phyloP scores from a whole-genome alignment of 2,113 vertebrate genomes.

The Tautogolabrus adspersus region DNA sequence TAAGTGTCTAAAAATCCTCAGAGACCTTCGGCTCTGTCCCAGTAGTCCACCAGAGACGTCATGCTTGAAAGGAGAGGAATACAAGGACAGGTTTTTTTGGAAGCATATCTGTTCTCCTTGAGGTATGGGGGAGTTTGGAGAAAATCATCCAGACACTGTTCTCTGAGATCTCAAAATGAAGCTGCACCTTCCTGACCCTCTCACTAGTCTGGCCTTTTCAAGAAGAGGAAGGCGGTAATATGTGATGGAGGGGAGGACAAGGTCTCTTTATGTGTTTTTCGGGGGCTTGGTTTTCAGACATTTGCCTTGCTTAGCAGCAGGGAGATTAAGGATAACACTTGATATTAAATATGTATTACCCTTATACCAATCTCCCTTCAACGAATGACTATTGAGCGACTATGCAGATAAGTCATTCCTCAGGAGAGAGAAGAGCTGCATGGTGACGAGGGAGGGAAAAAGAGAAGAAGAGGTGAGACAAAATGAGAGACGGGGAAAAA shows the following conservation, averaged over 20 bases:
- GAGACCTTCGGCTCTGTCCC: conserved; percentile 40
- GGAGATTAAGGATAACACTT: conserved; percentile 75
- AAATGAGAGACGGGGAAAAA: conserved; percentile 45
- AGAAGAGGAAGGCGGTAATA: conserved; percentile 28
- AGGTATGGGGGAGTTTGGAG: background rate
- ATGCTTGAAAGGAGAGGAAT: conserved; percentile 29
- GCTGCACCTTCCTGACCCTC: conserved; percentile 50
- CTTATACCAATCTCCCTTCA: conserved; percentile 69
- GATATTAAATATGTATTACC: conserved; percentile 76
- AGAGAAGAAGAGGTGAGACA: conserved; percentile 18
- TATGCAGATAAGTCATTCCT: conserved; percentile 76
- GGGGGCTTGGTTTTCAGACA: conserved; percentile 43
- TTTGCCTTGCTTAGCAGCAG: conserved; percentile 59
- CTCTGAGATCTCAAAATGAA: conserved; percentile 67
- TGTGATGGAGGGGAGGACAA: conserved; percentile 12
- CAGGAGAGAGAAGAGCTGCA: conserved; percentile 40
- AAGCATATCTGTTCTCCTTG: conserved; percentile 14
- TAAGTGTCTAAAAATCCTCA: conserved; percentile 61
- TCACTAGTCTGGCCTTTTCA: conserved; percentile 60
- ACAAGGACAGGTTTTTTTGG: conserved; percentile 17
- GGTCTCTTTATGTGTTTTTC: conserved; percentile 42
- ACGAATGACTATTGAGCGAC: conserved; percentile 66
- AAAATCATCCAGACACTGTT: conserved; percentile 41
- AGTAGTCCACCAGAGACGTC: conserved; percentile 50
- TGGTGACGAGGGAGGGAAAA: conserved; percentile 3